Evolutionary conservation across 2,888 invertebrate genomes (phyloP).

Genomic region (Morpho achilles): DNA sequence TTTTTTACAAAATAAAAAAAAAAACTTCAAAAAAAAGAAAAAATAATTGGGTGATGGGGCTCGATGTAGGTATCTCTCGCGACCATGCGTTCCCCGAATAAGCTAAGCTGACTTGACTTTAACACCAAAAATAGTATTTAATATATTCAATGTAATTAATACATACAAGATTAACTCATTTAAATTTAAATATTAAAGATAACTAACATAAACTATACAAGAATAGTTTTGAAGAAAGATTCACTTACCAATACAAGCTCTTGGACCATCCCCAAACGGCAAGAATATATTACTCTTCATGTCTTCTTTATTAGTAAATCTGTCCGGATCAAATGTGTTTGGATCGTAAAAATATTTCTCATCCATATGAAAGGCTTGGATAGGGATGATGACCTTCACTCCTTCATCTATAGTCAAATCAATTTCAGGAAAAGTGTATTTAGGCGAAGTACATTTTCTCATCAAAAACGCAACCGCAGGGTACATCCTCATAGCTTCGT

Average conservation of each 20-base stretch:
- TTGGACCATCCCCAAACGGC: slow-evolving; percentile 66
- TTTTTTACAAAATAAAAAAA: no score
- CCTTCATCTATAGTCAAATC: slow-evolving; percentile 53
- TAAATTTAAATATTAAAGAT: no score
- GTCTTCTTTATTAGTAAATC: slow-evolving; percentile 49
- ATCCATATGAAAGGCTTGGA: slow-evolving; percentile 62
- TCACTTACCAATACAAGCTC: slow-evolving; percentile 62
- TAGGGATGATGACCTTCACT: slow-evolving; percentile 55
- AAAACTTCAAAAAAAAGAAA: no score
- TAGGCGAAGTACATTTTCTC: slow-evolving; percentile 53
- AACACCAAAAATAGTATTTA: no score
- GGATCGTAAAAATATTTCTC: slow-evolving; percentile 58
- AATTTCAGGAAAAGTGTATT: slow-evolving; percentile 62
- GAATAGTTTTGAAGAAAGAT: not conserved
- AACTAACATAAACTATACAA: no score
- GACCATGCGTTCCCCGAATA: no score
- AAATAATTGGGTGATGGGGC: no score
- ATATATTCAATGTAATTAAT: no score
- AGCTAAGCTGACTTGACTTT: no score
- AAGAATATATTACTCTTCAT: slow-evolving; percentile 51
- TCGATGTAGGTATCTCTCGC: no score
- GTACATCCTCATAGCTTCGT: slow-evolving; percentile 64
- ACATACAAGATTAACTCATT: no score
- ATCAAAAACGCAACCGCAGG: slow-evolving; percentile 61
- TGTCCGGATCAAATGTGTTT: slow-evolving; percentile 56